A percentile compares a stretch with the other conserved stretches of the same genome.
These are phyloP conservation scores for Pterophyllum scalare DNA, from an alignment of 2,113 vertebrate genomes.

Conservation along the genomic window DNA sequence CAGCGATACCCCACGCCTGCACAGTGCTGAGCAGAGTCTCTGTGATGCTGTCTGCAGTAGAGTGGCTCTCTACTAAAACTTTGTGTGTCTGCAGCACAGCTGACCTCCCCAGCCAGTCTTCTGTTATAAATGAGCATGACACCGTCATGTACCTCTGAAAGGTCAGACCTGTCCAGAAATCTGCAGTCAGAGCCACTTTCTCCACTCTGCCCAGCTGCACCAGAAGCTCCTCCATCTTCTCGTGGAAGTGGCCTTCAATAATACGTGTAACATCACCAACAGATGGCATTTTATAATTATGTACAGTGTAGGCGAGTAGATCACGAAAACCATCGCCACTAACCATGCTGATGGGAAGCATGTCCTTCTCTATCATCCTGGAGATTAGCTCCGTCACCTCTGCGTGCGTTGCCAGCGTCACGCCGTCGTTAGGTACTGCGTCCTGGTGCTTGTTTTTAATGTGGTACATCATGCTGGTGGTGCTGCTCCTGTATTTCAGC, in stretches of 20 bases:
- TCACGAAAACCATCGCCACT: conserved; percentile 60
- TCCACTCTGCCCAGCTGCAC: conserved; percentile 51
- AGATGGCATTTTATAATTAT: conserved; percentile 59
- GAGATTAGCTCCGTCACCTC: conserved; percentile 66
- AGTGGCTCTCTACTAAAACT: conserved; percentile 18
- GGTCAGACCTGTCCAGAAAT: conserved; percentile 62
- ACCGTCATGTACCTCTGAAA: conserved; percentile 61
- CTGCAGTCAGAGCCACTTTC: conserved; percentile 63
- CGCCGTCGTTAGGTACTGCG: conserved; percentile 11
- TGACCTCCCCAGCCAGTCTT: conserved; percentile 61
- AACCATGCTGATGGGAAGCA: conserved; percentile 62
- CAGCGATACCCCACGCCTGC: conserved; percentile 50
- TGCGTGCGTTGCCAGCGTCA: conserved; percentile 29
- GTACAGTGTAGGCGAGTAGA: conserved; percentile 54
- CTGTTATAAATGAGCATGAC: conserved; percentile 68
- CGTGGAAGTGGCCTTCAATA: conserved; percentile 55
- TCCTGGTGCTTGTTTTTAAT: conserved; percentile 65
- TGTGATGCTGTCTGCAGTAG: neutral
- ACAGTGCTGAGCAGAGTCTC: conserved; percentile 48
- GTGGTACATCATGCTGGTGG: conserved; percentile 75
- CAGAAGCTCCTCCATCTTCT: conserved; percentile 58
- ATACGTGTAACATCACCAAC: conserved; percentile 30
- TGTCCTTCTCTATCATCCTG: conserved; percentile 71
- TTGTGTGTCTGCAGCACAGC: conserved; percentile 68
- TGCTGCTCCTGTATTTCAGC: conserved; percentile 72